Base-by-base conservation (phyloP, 2,888 invertebrate genomes). In the Cosmopolites sordidus region DNA sequence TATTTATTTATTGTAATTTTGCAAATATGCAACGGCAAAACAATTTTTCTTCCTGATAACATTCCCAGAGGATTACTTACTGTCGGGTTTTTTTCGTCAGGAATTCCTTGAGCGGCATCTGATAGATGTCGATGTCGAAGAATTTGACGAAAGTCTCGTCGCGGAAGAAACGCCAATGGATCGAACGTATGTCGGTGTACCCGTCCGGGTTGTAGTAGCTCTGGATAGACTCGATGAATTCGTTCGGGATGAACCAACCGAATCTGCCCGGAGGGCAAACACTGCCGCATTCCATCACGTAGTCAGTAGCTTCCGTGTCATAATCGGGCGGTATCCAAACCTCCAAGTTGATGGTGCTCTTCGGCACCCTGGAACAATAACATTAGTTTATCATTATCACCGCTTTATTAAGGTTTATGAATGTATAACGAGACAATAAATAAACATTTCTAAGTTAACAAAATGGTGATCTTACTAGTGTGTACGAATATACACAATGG, bases 281-380 rank as follows among this genome's bases (percentile, higher is more conserved):
- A 6, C 72, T 72, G 1, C 84, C 84, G 42, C 78, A 77, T 59
- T 80, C 80, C 43, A 72, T 76, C 18, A 73, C 74, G 55, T 71
- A 71, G 62, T 76, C 60, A n/a, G 71, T 68, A 62, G 75, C 74
- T 47, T 73, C 73, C 18, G 77, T 73, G 64, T 82, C 82, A 47
- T 78, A 76, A 39, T 83, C 80, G 0, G 85, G 79, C 16, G 82
- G 78, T 54, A 83, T 74, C 84, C 86, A 87, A 0, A 85, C 83
- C 68, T 86, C 88, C 64, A 88, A 71, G 69, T 89, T 87, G 14
- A 89, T 77, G 73, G 79, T 77, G 0, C 78, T 69, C 16, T 69
- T 67, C 8, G 78, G 78, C 48, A 72, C 62, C 48, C 78, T 78
- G 62, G 16, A 53, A 33, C 33, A 33, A 33, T 4, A 12, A 33